A percentile compares a stretch with the other conserved stretches of the same genome.
Conservation (phyloP, 2,797 vertebrate species). For the Manis pentadactyla region DNA sequence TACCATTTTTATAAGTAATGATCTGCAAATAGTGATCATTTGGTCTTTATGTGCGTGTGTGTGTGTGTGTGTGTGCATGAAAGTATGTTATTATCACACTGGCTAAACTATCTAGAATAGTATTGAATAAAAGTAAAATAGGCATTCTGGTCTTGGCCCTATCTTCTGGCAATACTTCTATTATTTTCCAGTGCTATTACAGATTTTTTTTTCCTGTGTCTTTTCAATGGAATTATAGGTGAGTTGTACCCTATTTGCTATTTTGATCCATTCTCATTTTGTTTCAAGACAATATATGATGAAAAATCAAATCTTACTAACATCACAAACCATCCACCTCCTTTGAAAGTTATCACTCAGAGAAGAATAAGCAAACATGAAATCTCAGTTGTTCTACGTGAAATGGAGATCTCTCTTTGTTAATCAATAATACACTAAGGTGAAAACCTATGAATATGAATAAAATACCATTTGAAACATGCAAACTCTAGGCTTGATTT, state of each 20-base stretch:
- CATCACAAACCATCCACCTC: background rate
- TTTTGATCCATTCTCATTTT: background rate
- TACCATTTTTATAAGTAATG: background rate
- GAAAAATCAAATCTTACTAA: background rate
- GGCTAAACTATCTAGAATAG: background rate
- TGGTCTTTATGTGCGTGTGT: background rate
- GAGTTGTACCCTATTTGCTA: background rate
- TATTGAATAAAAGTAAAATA: background rate
- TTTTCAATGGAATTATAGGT: background rate
- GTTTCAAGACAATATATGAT: background rate
- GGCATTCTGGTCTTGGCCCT: background rate
- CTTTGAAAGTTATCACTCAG: background rate
- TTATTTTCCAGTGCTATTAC: background rate
- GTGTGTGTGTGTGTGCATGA: background rate
- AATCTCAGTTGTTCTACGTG: background rate
- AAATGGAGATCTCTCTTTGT: background rate
- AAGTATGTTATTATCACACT: background rate
- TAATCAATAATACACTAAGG: background rate
- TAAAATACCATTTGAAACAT: background rate
- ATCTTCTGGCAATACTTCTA: background rate
- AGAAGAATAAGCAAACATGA: background rate
- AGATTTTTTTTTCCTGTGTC: background rate
- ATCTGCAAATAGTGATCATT: background rate
- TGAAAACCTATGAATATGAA: background rate
- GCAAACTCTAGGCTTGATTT: background rate